A percentile compares a stretch with the other conserved stretches of the same genome.
Evolutionary conservation across 2,888 invertebrate species (phyloP).

Genomic region (Gordius sp.): DNA sequence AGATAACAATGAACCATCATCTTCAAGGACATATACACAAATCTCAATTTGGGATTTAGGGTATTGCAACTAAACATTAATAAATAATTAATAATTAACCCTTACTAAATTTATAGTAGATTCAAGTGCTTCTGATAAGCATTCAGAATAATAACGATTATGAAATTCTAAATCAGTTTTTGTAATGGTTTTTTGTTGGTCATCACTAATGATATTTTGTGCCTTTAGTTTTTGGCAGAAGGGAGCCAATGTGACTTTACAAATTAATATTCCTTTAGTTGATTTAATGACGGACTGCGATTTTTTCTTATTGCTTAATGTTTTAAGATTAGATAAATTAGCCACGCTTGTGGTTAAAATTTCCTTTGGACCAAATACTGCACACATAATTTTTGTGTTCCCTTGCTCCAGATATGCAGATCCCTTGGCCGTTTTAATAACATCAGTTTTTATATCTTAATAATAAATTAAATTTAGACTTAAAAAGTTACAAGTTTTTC

Average conservation of each 20-base stretch:
- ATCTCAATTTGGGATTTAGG: constrained; percentile 11
- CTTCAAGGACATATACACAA: not conserved
- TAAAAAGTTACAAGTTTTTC: not conserved
- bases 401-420: constrained; percentile 26
- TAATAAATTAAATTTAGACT: not conserved
- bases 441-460: not conserved
- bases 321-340: too few relatives aligned
- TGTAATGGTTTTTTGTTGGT: too few relatives aligned
- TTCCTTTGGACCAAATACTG: constrained; percentile 11
- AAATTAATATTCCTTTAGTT: not conserved
- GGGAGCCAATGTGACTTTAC: not conserved
- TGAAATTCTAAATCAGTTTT: not conserved
- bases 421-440: constrained; percentile 23
- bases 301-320: not conserved
- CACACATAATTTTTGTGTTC: constrained; percentile 22
- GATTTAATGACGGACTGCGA: not conserved
- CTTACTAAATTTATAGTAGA: constrained; percentile 3
- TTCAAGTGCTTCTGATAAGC: constrained; percentile 1
- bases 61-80: not conserved
- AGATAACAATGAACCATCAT: not conserved
- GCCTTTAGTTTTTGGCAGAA: not conserved
- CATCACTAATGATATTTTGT: not conserved
- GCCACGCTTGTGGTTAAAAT: not conserved
- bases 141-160: not conserved
- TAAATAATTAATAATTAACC: constrained; percentile 9